Percentiles rank a stretch among this genome's conserved stretches.
Conservation (phyloP, 1,140 invertebrate genomes). For the Proctacanthus coquilletti region DNA sequence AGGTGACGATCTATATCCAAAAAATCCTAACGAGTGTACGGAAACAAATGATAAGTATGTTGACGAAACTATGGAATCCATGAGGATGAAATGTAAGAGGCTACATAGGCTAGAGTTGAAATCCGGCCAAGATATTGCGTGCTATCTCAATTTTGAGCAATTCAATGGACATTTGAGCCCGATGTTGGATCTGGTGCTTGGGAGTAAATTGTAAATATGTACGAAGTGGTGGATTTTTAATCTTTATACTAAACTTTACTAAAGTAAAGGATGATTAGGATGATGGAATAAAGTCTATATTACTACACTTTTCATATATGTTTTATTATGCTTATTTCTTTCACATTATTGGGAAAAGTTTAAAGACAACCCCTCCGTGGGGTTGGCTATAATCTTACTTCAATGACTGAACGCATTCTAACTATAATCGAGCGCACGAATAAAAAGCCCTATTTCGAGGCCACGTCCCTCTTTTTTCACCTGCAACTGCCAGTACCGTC, state of each 20-base stretch:
- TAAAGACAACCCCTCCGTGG: too few relatives aligned
- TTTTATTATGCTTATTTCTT: too few relatives aligned
- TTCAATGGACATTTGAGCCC: conserved; percentile 19
- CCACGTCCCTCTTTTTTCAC: conserved; percentile 1
- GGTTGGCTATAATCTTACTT: not conserved
- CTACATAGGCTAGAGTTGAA: conserved; percentile 21
- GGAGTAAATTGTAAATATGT: too few relatives aligned
- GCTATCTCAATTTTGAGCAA: conserved; percentile 15
- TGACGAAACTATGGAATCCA: conserved; percentile 15
- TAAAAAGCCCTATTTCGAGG: not conserved
- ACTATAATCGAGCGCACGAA: not conserved
- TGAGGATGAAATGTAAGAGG: conserved; percentile 13
- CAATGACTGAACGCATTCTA: not conserved
- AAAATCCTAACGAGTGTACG: conserved; percentile 13
- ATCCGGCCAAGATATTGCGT: conserved; percentile 11
- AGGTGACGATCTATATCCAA: conserved; percentile 26
- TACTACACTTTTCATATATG: too few relatives aligned
- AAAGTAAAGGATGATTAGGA: too few relatives aligned
- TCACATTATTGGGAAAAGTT: too few relatives aligned
- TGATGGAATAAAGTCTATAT: too few relatives aligned
- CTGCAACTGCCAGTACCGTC: not conserved
- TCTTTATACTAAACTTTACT: too few relatives aligned
- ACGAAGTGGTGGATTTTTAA: too few relatives aligned
- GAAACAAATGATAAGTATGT: conserved; percentile 10
- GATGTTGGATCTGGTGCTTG: too few relatives aligned